Evolutionary conservation across 1,140 invertebrate species (phyloP), one percentile per base, ranked within the genome.

Genomic region (Mya arenaria): DNA sequence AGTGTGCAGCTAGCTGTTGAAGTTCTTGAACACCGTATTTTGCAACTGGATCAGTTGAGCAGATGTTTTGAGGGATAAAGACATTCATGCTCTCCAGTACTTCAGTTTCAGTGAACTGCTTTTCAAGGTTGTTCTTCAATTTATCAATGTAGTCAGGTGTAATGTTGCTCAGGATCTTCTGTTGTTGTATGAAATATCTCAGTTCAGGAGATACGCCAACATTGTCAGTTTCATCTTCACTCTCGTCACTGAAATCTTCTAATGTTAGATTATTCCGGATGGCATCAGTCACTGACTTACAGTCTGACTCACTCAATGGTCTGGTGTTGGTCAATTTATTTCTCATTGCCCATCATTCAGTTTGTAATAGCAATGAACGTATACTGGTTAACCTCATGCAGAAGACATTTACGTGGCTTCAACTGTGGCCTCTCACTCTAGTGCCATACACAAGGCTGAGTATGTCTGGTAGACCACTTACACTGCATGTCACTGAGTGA

Each of bases 371-470:
- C 56, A 39, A 74, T 74, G 52, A 74, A 74, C 19, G 15, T 36
- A 39, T 36, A 73, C 55, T 73, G 55, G 39, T 8, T 36, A 17
- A 74, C 72, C 32, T 74, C 72, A 19, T 62, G 41, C 13, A 39
- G 41, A 25, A 62, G 56, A 28, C 72, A 32, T 4, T 44, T 60
- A 28, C 28, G 72, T 30, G 28, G 52, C 23, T 10, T 74, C 72
- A 39, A n/a, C 0, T 17, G 34, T 15, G 23, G 72, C 72, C 17
- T 74, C 72, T 36, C 34, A 8, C 36, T 74, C 72, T 13, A 73
- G 55, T n/a, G 52, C 56, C 71, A 73, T 73, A 4, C 25, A n/a
- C 17, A 73, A 37, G 1, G 71, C 71, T n/a, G 71, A 39, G 63
- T 66, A 39, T 5, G 3, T n/a, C 6, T 25, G 23, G 37, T 71